Evolutionary conservation across 2,888 invertebrate species (phyloP), one percentile per base, ranked within the genome.

Genomic region (Chalcosyrphus nemorum): DNA sequence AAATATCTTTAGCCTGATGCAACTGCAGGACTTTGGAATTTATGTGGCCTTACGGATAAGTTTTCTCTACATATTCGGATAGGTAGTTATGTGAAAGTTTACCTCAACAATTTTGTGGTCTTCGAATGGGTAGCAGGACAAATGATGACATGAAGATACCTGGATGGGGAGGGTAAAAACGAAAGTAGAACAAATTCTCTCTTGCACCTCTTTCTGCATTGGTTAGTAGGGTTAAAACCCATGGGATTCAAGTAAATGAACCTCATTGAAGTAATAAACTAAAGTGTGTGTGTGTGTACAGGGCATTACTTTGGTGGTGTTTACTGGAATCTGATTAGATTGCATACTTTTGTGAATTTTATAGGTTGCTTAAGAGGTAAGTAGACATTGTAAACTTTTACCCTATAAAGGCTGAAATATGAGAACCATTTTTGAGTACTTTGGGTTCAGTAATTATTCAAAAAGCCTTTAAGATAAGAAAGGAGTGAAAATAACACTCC

Each of bases 61-160:
- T 38, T 38, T 38, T 3, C 13, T 38, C 13, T 13, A 27, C 35
- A 17, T 27, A 21, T 17, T 11, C 1, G 9, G 2, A 32, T 29
- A 4, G 6, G 32, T 2, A 9, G 9, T 11, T 45, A 59, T 32
- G 29, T 27, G 21, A 61, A 61, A 63, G 61, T 74, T 74, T 61
- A 52, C 17, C 50, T 24, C 27, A 50, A 74, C 9, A 74, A 52
- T 35, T 54, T 32, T 63, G 11, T 15, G 61, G 61, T 54, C 43
- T 63, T 35, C 24, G 11, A 61, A 43, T 63, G 41, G 52, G 43
- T 21, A 63, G 32, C n/a, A 4, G 17, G 50, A 41, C 32, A 38
- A 38, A 38, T 38, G 45, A 57, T 24, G 6, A 13, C n/a, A 50
- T 50, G 15, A 27, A 27, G 3, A 9, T 4, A 15, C 5, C 6